A percentile compares a stretch with the other conserved stretches of the same genome.
phyloP scores from a whole-genome alignment of 2,113 vertebrate genomes.

The Nycticryphes semicollaris region DNA sequence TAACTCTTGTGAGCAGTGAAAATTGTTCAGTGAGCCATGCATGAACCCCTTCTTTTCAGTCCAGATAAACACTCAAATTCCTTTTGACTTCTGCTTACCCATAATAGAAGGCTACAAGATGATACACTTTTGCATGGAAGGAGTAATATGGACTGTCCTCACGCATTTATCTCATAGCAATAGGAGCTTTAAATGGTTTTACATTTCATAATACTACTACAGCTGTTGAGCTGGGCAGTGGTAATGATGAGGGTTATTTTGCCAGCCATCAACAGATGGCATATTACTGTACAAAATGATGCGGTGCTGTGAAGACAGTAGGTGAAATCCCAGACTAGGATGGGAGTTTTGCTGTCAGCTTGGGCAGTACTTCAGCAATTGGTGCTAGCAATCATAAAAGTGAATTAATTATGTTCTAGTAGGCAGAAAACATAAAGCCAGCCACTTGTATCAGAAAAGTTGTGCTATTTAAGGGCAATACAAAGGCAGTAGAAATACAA shows the following conservation, averaged over 20 bases:
- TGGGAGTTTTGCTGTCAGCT: neutral
- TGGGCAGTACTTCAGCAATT: neutral
- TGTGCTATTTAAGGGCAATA: neutral
- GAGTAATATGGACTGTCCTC: neutral
- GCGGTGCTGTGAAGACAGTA: neutral
- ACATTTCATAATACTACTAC: neutral
- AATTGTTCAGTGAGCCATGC: neutral
- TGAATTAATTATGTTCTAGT: neutral
- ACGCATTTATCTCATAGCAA: neutral
- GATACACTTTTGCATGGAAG: neutral
- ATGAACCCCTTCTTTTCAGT: neutral
- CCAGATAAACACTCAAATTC: neutral
- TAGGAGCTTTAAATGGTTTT: neutral
- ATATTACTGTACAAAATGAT: neutral
- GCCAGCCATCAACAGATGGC: constrained; percentile 50
- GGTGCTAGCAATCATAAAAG: neutral
- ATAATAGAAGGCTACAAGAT: neutral
- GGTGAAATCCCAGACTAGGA: neutral
- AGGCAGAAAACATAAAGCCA: neutral
- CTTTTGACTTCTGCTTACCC: neutral
- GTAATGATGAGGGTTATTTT: neutral
- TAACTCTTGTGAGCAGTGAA: neutral
- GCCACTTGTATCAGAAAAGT: neutral
- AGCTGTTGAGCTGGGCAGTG: constrained; percentile 37
- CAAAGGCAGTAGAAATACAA: neutral